phyloP scores from a whole-genome alignment of 2,113 vertebrate genomes.

The Dicerorhinus sumatrensis region DNA sequence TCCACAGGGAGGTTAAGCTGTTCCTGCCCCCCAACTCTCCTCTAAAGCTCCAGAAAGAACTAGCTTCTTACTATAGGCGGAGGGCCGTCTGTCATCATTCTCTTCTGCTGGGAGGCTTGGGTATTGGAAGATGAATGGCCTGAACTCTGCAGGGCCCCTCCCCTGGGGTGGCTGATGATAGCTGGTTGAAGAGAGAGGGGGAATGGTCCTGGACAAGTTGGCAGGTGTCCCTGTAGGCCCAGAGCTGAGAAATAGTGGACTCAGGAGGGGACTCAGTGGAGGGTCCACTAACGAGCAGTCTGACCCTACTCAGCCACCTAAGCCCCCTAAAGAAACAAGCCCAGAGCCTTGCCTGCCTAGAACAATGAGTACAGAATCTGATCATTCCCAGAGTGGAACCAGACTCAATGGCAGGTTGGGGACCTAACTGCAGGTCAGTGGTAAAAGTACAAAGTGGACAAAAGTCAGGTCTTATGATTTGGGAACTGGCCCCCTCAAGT shows the following conservation, averaged over 20 bases:
- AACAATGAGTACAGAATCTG: neutral
- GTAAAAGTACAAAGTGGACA: neutral
- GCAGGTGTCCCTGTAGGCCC: neutral
- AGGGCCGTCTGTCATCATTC: constrained; percentile 57
- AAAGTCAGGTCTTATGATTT: neutral
- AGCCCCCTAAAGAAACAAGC: neutral
- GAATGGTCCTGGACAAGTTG: constrained; percentile 19
- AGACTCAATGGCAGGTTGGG: neutral
- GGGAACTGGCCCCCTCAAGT: neutral
- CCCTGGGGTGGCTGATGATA: constrained; percentile 43
- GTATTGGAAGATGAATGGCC: constrained; percentile 39
- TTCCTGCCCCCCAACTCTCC: constrained; percentile 7
- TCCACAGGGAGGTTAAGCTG: neutral
- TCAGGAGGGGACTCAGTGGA: neutral
- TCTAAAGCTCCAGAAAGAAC: constrained; percentile 36
- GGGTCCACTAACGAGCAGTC: constrained; percentile 39
- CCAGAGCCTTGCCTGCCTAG: neutral
- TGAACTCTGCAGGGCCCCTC: neutral
- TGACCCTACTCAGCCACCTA: neutral
- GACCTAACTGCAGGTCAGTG: neutral
- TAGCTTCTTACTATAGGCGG: neutral
- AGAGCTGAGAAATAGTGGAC: constrained; percentile 25
- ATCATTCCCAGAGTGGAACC: neutral
- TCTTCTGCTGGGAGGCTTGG: neutral
- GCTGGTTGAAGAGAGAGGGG: neutral